Conservation (phyloP, 2,113 vertebrate genomes). For the Spilogale gracilis region DNA sequence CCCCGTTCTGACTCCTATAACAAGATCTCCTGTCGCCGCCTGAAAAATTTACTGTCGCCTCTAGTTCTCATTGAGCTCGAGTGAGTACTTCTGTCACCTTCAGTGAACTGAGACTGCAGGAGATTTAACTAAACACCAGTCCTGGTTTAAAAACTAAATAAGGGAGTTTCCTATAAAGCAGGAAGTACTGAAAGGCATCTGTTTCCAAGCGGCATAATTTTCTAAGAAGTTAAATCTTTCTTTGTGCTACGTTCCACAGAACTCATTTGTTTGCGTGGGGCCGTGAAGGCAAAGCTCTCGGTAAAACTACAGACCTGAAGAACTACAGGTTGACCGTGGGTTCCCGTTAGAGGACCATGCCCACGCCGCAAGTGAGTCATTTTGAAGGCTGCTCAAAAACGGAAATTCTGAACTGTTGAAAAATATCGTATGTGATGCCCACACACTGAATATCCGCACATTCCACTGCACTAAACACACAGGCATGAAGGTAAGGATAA, state of each 20-base stretch:
- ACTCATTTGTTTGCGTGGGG: background rate
- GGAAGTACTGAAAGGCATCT: constrained; percentile 36
- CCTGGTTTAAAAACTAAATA: constrained; percentile 84
- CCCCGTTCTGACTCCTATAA: constrained; percentile 99
- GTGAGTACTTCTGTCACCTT: constrained; percentile 98
- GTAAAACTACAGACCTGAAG: background rate
- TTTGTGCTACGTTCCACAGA: background rate
- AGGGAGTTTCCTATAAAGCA: constrained; percentile 74
- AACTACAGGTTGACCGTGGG: background rate
- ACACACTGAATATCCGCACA: fast-evolving
- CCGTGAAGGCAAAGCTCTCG: fast-evolving
- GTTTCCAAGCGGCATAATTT: background rate
- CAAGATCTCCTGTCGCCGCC: constrained; percentile 99
- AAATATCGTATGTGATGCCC: background rate
- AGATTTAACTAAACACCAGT: constrained; percentile 90
- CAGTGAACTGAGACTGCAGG: constrained; percentile 90
- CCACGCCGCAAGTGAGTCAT: background rate
- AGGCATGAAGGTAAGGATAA: background rate
- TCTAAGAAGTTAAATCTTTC: background rate
- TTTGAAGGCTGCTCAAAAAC: constrained; percentile 35
- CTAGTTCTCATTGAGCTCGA: constrained; percentile 96
- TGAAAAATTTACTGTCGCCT: constrained; percentile 98
- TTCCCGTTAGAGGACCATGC: background rate
- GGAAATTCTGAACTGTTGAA: background rate
- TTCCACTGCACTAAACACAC: background rate